Evolutionary conservation across 2,888 invertebrate species (phyloP).

Genomic region (Eupeodes latifasciatus): DNA sequence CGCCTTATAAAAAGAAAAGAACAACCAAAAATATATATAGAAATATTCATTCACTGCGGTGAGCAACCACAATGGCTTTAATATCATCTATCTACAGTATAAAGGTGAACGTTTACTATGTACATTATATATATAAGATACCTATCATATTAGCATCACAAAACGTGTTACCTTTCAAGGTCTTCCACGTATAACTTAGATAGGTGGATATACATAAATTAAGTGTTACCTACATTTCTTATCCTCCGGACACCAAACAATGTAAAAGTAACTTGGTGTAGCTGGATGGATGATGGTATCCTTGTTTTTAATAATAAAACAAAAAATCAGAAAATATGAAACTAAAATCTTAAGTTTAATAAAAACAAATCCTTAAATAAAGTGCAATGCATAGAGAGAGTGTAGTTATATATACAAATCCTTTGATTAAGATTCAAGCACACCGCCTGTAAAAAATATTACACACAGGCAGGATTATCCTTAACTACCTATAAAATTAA

Average conservation of each 20-base stretch:
- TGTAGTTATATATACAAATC: too few species aligned
- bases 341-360: background rate
- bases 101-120: background rate
- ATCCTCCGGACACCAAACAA: background rate
- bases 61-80: too few species aligned
- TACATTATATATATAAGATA: background rate
- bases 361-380: background rate
- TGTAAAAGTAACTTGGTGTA: background rate
- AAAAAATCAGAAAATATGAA: background rate
- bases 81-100: too few species aligned
- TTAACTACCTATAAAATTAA: conserved; percentile 9
- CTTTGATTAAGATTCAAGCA: too few species aligned
- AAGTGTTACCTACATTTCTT: background rate
- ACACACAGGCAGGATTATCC: background rate
- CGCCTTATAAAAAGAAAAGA: too few species aligned
- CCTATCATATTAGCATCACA: conserved; percentile 17
- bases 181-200: background rate
- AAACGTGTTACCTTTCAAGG: conserved; percentile 24
- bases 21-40: too few species aligned
- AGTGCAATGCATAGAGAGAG: background rate
- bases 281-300: background rate
- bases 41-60: too few species aligned
- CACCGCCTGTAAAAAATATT: background rate
- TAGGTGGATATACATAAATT: conserved; percentile 8
- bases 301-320: background rate